phyloP scores from a whole-genome alignment of 2,113 vertebrate species.

The Cephalopholis sonnerati region DNA sequence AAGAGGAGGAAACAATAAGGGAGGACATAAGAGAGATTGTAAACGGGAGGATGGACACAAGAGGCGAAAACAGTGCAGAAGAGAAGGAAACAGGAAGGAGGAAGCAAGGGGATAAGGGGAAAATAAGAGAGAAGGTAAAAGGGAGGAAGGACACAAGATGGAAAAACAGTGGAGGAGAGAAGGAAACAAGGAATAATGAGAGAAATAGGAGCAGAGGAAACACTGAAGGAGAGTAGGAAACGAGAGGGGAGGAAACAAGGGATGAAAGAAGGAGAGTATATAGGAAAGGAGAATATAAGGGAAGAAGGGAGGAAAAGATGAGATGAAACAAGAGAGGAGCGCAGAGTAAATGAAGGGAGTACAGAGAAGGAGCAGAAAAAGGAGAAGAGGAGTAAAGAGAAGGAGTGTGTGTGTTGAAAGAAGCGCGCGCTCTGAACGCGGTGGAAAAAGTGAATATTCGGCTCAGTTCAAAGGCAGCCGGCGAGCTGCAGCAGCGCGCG shows the following conservation, averaged over 20 bases:
- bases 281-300: too few relatives aligned
- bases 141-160: not conserved
- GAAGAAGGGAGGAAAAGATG: not conserved
- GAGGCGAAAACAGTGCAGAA: not conserved
- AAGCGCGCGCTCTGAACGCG: conserved; percentile 30
- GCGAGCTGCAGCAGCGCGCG: conserved; percentile 74
- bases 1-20: too few relatives aligned
- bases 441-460: conserved; percentile 84
- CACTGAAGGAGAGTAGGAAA: too few relatives aligned
- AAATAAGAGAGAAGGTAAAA: too few relatives aligned
- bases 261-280: not conserved
- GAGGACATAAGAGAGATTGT: too few relatives aligned
- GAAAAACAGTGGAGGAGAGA: not conserved
- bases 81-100: too few relatives aligned
- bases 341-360: not conserved
- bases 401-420: conserved; percentile 52
- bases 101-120: not conserved
- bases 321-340: not conserved
- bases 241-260: not conserved
- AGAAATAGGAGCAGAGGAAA: too few relatives aligned
- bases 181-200: not conserved
- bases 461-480: conserved; percentile 81
- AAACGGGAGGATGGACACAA: not conserved
- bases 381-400: not conserved
- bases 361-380: not conserved